Evolutionary conservation across 1,140 invertebrate species (phyloP).

Genomic region (Dermatophagoides farinae): DNA sequence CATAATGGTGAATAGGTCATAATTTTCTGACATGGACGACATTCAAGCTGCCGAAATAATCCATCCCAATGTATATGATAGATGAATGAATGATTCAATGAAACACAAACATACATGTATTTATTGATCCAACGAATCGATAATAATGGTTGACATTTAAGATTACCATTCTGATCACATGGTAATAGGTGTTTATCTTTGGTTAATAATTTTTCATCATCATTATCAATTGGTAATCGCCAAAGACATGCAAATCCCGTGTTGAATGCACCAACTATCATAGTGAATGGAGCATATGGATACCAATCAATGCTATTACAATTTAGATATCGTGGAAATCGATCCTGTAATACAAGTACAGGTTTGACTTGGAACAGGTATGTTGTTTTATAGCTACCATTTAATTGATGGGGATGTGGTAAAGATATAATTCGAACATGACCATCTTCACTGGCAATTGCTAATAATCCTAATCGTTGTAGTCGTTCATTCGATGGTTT

Average conservation of each 20-base stretch:
- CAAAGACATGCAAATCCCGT: constrained; percentile 40
- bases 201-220: no score
- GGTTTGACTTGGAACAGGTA: constrained; percentile 1
- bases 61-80: neutral
- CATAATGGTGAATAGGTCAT: no score
- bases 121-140: constrained; percentile 25
- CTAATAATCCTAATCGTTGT: constrained; percentile 40
- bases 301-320: constrained; percentile 30
- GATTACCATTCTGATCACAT: constrained; percentile 17
- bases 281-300: constrained; percentile 26
- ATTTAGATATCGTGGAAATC: constrained; percentile 14
- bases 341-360: constrained; percentile 1
- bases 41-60: no score
- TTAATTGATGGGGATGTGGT: neutral
- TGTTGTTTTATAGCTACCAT: neutral
- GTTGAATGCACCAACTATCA: constrained; percentile 38
- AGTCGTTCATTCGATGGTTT: constrained; percentile 20
- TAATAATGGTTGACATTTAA: constrained; percentile 23
- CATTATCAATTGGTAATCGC: constrained; percentile 25
- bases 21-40: no score
- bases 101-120: constrained; percentile 19
- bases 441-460: constrained; percentile 42
- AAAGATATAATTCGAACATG: constrained; percentile 35
- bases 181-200: neutral
- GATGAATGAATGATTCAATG: neutral